Evolutionary conservation across 1,140 invertebrate species (phyloP).

Genomic region (Bombus consobrinus): DNA sequence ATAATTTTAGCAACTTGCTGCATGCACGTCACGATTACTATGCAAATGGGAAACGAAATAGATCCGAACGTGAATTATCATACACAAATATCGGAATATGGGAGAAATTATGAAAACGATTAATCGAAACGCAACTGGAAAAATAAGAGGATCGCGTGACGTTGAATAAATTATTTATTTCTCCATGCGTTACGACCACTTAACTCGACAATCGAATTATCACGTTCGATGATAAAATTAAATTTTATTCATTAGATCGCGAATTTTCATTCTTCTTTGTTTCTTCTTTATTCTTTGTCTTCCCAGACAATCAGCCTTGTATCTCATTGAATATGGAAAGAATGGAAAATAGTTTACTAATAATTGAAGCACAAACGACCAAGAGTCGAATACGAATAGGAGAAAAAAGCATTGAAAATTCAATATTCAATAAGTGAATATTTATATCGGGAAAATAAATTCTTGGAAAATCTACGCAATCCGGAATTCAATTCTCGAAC

Average conservation of each 20-base stretch:
- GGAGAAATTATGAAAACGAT: constrained; percentile 22
- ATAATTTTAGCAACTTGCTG: not conserved
- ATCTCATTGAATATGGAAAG: no score
- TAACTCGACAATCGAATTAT: constrained; percentile 3
- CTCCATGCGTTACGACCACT: not conserved
- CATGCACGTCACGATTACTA: constrained; percentile 13
- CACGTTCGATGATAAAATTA: constrained; percentile 2
- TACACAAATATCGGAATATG: constrained; percentile 8
- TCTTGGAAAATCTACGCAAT: not conserved
- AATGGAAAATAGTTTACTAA: not conserved
- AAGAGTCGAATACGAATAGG: not conserved
- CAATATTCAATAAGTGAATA: not conserved
- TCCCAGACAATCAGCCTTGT: not conserved
- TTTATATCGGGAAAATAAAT: not conserved
- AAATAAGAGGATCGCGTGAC: constrained; percentile 24
- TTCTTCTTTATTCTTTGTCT: not conserved
- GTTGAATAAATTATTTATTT: constrained; percentile 42
- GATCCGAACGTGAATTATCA: constrained; percentile 22
- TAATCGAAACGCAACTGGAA: constrained; percentile 19
- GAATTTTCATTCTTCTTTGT: not conserved
- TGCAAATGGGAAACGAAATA: constrained; percentile 28
- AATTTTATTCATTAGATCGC: not conserved
- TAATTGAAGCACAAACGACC: not conserved
- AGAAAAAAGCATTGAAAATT: not conserved
- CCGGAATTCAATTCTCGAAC: not conserved